phyloP scores from a whole-genome alignment of 2,888 invertebrate species.

The Carabus problematicus region DNA sequence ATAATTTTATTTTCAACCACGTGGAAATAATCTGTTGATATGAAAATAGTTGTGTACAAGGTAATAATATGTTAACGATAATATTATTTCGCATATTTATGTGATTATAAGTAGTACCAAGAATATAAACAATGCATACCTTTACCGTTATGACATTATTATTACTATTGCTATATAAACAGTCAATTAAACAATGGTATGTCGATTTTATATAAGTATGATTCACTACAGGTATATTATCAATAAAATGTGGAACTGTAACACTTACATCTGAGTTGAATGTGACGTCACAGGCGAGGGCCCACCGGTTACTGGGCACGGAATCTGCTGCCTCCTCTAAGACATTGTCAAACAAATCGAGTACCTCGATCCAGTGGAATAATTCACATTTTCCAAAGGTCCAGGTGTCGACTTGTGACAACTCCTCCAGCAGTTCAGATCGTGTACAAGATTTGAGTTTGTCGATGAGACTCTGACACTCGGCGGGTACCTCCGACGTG shows the following conservation, averaged over 20 bases:
- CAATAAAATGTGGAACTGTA: neutral
- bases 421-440: slow-evolving; percentile 70
- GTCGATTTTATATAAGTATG: no score
- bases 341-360: slow-evolving; percentile 78
- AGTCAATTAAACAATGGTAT: no score
- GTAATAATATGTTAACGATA: no score
- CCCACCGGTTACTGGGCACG: slow-evolving; percentile 70
- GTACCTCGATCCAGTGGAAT: slow-evolving; percentile 84
- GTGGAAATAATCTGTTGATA: no score
- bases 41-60: no score
- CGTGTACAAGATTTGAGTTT: slow-evolving; percentile 72
- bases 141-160: no score
- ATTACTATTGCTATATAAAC: no score
- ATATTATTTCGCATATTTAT: no score
- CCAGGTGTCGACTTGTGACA: slow-evolving; percentile 80
- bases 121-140: no score
- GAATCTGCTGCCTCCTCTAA: slow-evolving; percentile 75
- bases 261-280: slow-evolving; percentile 65
- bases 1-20: no score
- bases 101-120: no score
- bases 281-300: slow-evolving; percentile 74
- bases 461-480: slow-evolving; percentile 79
- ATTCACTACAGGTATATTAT: no score
- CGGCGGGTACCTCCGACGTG: slow-evolving; percentile 81
- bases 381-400: slow-evolving; percentile 87